Evolutionary conservation across 1,140 invertebrate genomes (phyloP).

Genomic region (Drosophila sucinea): DNA sequence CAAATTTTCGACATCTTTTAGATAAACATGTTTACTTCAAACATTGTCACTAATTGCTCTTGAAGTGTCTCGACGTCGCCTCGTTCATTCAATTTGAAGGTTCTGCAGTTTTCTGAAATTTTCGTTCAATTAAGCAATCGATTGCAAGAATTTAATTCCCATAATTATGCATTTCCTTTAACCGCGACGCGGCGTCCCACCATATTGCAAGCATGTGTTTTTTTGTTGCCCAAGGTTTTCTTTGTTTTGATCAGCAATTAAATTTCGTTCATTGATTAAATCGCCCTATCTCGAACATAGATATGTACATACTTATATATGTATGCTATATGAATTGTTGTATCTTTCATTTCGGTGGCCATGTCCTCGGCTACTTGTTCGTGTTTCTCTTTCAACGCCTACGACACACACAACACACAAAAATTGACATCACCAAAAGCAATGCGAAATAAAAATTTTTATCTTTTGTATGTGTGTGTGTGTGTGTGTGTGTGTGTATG

Average conservation of each 20-base stretch:
- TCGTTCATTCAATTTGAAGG: too few relatives aligned
- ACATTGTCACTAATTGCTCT: too few relatives aligned
- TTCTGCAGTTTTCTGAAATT: too few relatives aligned
- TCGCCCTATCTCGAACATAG: slow-evolving; percentile 11
- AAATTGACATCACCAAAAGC: slow-evolving; percentile 44
- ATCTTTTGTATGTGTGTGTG: slow-evolving; percentile 58
- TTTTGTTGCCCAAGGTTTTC: slow-evolving; percentile 28
- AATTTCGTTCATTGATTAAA: slow-evolving; percentile 57
- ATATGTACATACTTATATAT: slow-evolving; percentile 23
- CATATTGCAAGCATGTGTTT: slow-evolving; percentile 55
- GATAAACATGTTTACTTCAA: too few relatives aligned
- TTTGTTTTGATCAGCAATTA: slow-evolving; percentile 53
- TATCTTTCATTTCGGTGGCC: slow-evolving; percentile 43
- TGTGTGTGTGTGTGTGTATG: slow-evolving; percentile 59
- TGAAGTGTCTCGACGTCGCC: too few relatives aligned
- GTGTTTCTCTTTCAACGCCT: slow-evolving; percentile 59
- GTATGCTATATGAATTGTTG: slow-evolving; percentile 17
- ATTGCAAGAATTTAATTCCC: background rate
- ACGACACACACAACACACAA: slow-evolving; percentile 15
- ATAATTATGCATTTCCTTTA: background rate
- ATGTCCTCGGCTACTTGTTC: slow-evolving; percentile 65
- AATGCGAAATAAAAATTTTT: background rate
- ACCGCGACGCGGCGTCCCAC: background rate
- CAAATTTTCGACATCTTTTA: too few relatives aligned
- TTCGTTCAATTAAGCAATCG: too few relatives aligned